A percentile compares a stretch with the other conserved stretches of the same genome.
These are phyloP conservation scores for Fukomys damarensis DNA, from an alignment of 2,113 vertebrate species.

Conservation along the genomic window DNA sequence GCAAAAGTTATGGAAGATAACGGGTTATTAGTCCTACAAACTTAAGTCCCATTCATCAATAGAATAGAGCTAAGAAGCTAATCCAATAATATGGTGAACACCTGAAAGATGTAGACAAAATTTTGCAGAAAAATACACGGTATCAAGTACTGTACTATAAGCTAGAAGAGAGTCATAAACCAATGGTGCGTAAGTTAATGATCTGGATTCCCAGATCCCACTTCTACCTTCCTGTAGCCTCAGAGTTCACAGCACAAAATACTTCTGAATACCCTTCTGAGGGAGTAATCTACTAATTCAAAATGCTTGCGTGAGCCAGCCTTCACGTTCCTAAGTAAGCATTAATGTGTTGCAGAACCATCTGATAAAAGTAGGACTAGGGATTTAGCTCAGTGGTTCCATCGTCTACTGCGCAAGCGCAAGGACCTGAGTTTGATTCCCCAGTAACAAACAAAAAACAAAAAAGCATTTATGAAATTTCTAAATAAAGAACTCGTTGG, in stretches of 20 bases:
- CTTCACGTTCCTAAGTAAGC: conserved; percentile 82
- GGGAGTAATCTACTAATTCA: conserved; percentile 69
- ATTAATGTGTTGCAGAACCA: conserved; percentile 78
- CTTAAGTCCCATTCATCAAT: background rate
- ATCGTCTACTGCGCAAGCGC: too few relatives aligned
- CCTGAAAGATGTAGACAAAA: conserved; percentile 92
- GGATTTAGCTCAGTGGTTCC: too few relatives aligned
- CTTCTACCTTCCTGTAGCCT: too few relatives aligned
- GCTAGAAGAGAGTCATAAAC: conserved; percentile 89
- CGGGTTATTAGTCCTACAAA: conserved; percentile 44
- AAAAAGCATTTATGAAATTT: too few relatives aligned
- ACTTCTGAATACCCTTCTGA: conserved; percentile 67
- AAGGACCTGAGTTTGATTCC: too few relatives aligned
- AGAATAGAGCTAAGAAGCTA: conserved; percentile 90
- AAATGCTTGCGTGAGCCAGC: conserved; percentile 88
- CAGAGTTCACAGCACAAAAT: too few relatives aligned
- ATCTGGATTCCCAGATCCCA: conserved; percentile 90
- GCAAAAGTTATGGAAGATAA: conserved; percentile 24
- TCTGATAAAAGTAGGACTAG: conserved; percentile 76
- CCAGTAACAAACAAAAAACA: too few relatives aligned
- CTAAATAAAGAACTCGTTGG: too few relatives aligned
- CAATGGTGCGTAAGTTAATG: conserved; percentile 92
- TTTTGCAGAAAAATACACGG: conserved; percentile 93
- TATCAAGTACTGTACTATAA: conserved; percentile 93
- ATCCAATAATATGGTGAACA: conserved; percentile 95